Evolutionary conservation across 2,888 invertebrate species (phyloP), one percentile per base, ranked within the genome.

Genomic region (Leptopilina drosophilae): DNA sequence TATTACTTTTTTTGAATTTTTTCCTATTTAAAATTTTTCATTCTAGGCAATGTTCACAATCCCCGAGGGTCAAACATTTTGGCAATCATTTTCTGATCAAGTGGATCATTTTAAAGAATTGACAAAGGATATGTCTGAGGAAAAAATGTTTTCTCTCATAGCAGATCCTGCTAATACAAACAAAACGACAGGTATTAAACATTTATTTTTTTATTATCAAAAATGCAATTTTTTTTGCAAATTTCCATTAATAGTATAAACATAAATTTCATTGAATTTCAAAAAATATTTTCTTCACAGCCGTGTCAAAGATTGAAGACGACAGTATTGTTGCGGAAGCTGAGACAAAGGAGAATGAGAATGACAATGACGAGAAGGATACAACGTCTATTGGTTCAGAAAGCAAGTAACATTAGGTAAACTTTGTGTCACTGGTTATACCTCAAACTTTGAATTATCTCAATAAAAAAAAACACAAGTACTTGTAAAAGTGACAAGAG

Each of bases 41-140:
- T 65, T 80, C 89, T 91, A 95, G 94, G 92, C 93, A 14, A 91
- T 96, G 84, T 96, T 96, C 87, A 92, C 93, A 0, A 92, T 94
- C 40, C 94, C 95, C 0, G 93, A 94, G 12, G 94, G 94, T 0
- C 92, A 94, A 53, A 93, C 95, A 0, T 97, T 97, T 91, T 95
- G 95, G 94, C 95, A 96, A 81, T 93, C 93, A 69, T 97, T 96
- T 92, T 93, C 94, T 5, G 94, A 95, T 77, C 93, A 95, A 83
- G 94, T 96, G 1, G 92, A 93, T 5, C 93, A 93, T 78, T 96
- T 96, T 91, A 95, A 95, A 89, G 93, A 94, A 78, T 93, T 93
- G 53, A 96, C 96, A 0, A 93, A 94, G 80, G 93, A 94, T 81
- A 92, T 96, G 84, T 91, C 92, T 0, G 93, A 94, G 0, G 93